Evolutionary conservation across 1,140 invertebrate genomes (phyloP), one percentile per base, ranked within the genome.

Genomic region (Cotesia vestalis): DNA sequence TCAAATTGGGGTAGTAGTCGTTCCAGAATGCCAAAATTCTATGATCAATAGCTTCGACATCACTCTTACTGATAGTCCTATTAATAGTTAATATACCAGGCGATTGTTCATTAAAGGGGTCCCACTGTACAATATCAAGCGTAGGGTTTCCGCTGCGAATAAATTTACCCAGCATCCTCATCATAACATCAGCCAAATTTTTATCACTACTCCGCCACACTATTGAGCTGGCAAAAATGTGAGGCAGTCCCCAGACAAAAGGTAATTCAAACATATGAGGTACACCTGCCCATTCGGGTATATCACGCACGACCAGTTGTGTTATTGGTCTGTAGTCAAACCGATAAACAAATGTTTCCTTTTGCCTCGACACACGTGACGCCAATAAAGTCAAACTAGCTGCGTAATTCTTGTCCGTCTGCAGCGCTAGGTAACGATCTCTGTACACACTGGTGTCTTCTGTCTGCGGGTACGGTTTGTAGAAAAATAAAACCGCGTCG

Each of bases 21-120:
- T 93, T 94, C 93, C 93, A 94, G 84, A 95, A 95, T 55, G 90
- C 89, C 73, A 94, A 89, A 6, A 91, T 90, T 78, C 91, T 92
- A 78, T 93, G 94, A 84, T 94, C 91, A 0, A 94, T 87, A 8
- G 84, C 88, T 1, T 82, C 85, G 1, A 89, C 77, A 68, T 91
- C 88, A 73, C 90, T 92, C 89, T 94, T 94, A 68, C 91, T 91
- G 73, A 93, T 92, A 73, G 89, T 93, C 62, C 90, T 89, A 76
- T 94, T 92, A 46, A 94, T 91, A 12, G 93, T 90, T 34, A 94
- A 85, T 74, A 92, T 89, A 0, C 90, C 89, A 1, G 92, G 92
- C 63, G 87, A 89, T 0, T 83, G 80, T 8, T 90, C 88, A 63
- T 89, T 90, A 76, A 90, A 94, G 1, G 88, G 79, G 53, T 93